Conservation (phyloP, 2,113 vertebrate species). For the Cavia aperea region DNA sequence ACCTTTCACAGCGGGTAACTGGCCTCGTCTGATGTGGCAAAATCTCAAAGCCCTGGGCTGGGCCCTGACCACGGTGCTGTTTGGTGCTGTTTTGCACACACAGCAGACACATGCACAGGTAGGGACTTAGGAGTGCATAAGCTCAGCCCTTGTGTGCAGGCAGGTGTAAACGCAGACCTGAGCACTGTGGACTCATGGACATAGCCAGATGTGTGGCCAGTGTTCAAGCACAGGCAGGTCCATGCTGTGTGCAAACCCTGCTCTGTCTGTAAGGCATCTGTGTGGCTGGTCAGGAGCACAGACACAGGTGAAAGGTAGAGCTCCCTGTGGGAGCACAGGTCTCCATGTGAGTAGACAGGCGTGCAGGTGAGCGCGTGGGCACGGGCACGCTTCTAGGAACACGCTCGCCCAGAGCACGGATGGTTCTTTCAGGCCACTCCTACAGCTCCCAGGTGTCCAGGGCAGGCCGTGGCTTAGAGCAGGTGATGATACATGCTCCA, state of each 20-base stretch:
- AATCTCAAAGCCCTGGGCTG: constrained; percentile 88
- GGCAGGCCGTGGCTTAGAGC: background rate
- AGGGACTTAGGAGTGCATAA: background rate
- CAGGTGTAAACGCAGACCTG: background rate
- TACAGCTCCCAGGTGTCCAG: background rate
- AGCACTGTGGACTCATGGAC: too few relatives aligned
- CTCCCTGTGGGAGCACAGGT: background rate
- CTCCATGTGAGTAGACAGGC: background rate
- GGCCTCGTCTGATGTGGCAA: constrained; percentile 81
- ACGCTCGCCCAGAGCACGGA: background rate
- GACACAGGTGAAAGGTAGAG: background rate
- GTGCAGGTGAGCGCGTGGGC: rapidly evolving
- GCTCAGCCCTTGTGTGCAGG: background rate
- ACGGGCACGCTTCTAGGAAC: background rate
- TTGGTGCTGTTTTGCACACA: constrained; percentile 76
- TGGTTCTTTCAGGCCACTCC: too few relatives aligned
- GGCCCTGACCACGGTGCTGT: constrained; percentile 86
- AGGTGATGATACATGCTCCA: background rate
- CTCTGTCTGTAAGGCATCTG: background rate
- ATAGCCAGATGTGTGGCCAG: background rate
- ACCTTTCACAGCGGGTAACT: constrained; percentile 79
- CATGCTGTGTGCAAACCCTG: rapidly evolving
- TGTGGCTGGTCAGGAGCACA: background rate
- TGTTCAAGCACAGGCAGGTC: too few relatives aligned
- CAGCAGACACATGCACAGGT: background rate